Conservation (phyloP, 2,113 vertebrate species). For the Seriola dumerili region DNA sequence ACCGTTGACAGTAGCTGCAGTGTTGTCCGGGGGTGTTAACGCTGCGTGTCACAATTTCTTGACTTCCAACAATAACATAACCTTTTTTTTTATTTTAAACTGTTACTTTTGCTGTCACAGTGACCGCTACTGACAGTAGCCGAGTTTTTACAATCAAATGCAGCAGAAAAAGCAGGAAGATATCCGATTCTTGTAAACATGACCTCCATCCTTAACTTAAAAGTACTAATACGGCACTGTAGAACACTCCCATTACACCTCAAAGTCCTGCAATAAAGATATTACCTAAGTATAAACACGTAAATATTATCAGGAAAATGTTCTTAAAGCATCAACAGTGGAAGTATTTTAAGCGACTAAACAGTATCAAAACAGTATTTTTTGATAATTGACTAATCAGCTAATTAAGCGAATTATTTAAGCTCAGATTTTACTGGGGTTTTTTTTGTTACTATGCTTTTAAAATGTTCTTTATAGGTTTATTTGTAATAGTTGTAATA, state of each 20-base stretch:
- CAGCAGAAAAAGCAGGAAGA: too few relatives aligned
- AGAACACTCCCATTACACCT: background rate
- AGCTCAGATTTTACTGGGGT: too few relatives aligned
- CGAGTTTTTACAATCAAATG: background rate
- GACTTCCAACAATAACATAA: background rate
- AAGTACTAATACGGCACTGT: background rate
- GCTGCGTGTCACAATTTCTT: constrained; percentile 35
- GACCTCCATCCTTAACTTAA: background rate
- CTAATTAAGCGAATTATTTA: too few relatives aligned
- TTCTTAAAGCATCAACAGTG: background rate
- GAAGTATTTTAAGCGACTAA: too few relatives aligned
- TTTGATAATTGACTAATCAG: too few relatives aligned
- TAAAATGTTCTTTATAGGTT: too few relatives aligned
- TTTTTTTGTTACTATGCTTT: too few relatives aligned
- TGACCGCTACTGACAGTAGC: too few relatives aligned
- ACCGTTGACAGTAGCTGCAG: background rate
- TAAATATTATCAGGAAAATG: background rate
- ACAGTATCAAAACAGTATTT: too few relatives aligned
- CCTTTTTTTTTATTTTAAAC: too few relatives aligned
- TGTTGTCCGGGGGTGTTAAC: background rate
- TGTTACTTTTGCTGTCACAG: too few relatives aligned
- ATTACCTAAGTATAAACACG: background rate
- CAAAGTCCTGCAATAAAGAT: background rate
- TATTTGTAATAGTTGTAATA: too few relatives aligned
- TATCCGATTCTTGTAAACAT: background rate